Conservation (phyloP, 2,113 vertebrate species). For the Jacana jacana region DNA sequence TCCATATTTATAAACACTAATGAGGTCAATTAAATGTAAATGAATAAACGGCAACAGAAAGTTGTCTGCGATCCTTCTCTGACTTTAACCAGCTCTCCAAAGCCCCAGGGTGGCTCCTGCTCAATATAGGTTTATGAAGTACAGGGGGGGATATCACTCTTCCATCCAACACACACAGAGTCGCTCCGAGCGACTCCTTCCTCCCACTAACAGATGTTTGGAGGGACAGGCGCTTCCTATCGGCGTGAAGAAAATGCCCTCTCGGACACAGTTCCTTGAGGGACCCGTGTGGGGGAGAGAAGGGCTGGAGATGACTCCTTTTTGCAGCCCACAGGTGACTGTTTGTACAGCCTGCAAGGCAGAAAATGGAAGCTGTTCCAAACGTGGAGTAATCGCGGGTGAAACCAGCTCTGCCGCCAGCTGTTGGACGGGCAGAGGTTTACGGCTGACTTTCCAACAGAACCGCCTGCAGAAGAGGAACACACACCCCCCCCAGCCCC, state of each 20-base stretch:
- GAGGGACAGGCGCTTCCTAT: background rate
- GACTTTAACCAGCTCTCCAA: background rate
- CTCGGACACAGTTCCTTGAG: background rate
- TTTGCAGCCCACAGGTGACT: background rate
- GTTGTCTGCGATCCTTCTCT: background rate
- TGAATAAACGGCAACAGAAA: background rate
- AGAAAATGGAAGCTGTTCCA: background rate
- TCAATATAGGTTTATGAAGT: background rate
- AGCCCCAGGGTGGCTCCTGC: background rate
- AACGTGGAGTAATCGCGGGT: background rate
- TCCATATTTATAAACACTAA: no score
- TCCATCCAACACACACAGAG: background rate
- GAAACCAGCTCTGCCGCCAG: conserved; percentile 29
- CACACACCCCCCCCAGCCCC: background rate
- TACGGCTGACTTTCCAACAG: conserved; percentile 1
- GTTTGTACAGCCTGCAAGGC: background rate
- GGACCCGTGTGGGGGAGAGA: background rate
- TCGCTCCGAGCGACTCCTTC: background rate
- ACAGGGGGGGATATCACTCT: background rate
- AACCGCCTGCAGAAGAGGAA: background rate
- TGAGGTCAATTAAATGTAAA: no score
- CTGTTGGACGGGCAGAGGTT: conserved; percentile 16
- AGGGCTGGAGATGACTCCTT: background rate
- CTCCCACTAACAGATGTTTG: background rate
- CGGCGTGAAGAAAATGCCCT: background rate